Base-by-base conservation (phyloP, 1,140 invertebrate species). In the Pseudomyrmex concolor region DNA sequence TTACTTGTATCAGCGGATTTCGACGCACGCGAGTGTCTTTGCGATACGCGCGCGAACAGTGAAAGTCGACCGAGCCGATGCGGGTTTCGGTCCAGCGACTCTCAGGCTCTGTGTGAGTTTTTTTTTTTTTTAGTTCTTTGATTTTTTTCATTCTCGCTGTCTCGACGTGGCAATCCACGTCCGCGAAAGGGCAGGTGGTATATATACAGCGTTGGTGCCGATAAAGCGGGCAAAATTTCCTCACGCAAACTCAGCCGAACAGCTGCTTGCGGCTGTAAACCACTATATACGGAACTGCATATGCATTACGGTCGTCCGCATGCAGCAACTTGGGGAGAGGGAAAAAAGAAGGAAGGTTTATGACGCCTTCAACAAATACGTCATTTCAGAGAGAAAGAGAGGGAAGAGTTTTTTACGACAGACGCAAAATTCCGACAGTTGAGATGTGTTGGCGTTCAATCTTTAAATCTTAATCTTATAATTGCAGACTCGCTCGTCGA, bases 31-130 rank as follows among this genome's bases (percentile, higher is more conserved):
- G 50, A 76, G 12, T 51, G 50, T 34, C 64, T 64, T 78, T 55
- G 54, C 50, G 34, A 34, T 34, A 34, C 2, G 9, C 17, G 54
- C 51, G 22, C 70, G 59, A 68, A 22, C 34, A 59, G 76, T 80
- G 76, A 80, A 80, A 80, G 76, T 80, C 76, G 62, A 67, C 5
- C 51, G 74, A 12, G 17, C 17, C 54, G 19, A 68, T 22, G 64
- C 19, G 10, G 25, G 74, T 78, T 45, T 78, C 64, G 54, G 66
- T 80, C 66, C 76, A 80, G 76, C 54, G 22, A 59, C 34, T 80
- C 50, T 34, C 74, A 10, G 25, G 57, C 10, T 43, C 17, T 43
- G 62, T 7, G 59, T 19, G 19, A n/a, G n/a, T 19, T 12, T 22
- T 4, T 34, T 34, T 57, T 59, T 80, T 78, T 80, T 68, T 17